Conservation (phyloP, 2,888 invertebrate species). For the Microdon myrmicae region DNA sequence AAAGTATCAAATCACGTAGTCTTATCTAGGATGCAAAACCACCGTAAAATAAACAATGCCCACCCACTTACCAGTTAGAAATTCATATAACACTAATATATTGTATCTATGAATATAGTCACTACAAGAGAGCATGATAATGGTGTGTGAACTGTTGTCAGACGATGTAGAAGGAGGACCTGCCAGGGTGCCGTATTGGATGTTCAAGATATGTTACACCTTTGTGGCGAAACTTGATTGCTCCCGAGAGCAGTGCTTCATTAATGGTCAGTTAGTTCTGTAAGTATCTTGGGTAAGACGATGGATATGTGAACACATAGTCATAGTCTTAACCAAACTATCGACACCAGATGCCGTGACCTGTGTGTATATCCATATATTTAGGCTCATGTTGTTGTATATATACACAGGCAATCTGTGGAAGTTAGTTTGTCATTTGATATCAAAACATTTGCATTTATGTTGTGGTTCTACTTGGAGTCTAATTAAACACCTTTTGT, state of each 20-base stretch:
- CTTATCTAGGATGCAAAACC: no score
- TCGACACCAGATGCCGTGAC: constrained; percentile 3
- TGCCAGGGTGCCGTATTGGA: constrained; percentile 75
- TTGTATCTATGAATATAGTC: constrained; percentile 67
- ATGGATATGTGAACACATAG: background rate
- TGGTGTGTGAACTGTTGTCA: constrained; percentile 83
- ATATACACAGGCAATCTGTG: no score
- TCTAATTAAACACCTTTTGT: constrained; percentile 30
- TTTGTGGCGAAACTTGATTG: constrained; percentile 71
- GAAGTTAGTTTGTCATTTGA: no score
- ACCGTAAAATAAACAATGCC: no score
- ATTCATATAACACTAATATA: no score
- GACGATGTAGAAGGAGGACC: constrained; percentile 87
- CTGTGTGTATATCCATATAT: background rate
- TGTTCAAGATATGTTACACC: constrained; percentile 73
- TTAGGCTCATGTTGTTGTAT: no score
- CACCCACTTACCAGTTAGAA: no score
- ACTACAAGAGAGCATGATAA: constrained; percentile 80
- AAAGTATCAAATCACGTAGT: no score
- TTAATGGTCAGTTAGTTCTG: constrained; percentile 54
- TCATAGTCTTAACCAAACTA: constrained; percentile 8
- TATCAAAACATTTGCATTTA: no score
- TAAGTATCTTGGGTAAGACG: constrained; percentile 41
- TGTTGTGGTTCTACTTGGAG: constrained; percentile 18
- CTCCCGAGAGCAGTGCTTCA: constrained; percentile 52